Conservation (phyloP, 2,888 invertebrate genomes). For the Hecatera dysodea region DNA sequence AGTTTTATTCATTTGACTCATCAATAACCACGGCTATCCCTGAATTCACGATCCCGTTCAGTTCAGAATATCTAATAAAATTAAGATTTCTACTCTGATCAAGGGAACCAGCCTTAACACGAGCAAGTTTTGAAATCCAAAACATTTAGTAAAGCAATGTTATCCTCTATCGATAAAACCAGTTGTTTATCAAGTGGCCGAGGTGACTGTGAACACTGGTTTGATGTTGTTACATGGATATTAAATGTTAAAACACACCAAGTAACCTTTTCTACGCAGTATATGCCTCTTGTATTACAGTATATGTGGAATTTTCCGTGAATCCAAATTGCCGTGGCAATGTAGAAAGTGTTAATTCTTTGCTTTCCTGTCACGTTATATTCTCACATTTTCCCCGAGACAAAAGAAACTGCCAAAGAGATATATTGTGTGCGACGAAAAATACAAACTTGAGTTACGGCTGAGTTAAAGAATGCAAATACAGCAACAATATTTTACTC, state of each 20-base stretch:
- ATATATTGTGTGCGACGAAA: conserved; percentile 40
- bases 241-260: conserved; percentile 43
- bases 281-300: conserved; percentile 21
- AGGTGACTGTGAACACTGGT: conserved; percentile 34
- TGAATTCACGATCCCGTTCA: background rate
- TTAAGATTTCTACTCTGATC: background rate
- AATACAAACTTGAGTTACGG: conserved; percentile 28
- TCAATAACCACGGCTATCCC: background rate
- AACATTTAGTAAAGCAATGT: conserved; percentile 12
- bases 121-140: background rate
- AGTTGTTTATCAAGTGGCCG: conserved; percentile 51
- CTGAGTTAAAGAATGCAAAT: conserved; percentile 27
- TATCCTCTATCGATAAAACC: conserved; percentile 36
- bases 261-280: conserved; percentile 49
- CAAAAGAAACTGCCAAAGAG: conserved; percentile 60
- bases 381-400: conserved; percentile 74
- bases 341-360: conserved; percentile 71
- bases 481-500: conserved; percentile 20
- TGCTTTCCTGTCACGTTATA: conserved; percentile 69
- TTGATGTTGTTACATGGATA: conserved; percentile 46
- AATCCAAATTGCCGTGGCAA: conserved; percentile 51
- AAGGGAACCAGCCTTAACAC: background rate
- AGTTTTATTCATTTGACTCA: too few species aligned
- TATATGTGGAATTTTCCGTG: conserved; percentile 55
- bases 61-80: background rate